Evolutionary conservation across 2,888 invertebrate species (phyloP).

Genomic region (Zygothrica quintamaculata): DNA sequence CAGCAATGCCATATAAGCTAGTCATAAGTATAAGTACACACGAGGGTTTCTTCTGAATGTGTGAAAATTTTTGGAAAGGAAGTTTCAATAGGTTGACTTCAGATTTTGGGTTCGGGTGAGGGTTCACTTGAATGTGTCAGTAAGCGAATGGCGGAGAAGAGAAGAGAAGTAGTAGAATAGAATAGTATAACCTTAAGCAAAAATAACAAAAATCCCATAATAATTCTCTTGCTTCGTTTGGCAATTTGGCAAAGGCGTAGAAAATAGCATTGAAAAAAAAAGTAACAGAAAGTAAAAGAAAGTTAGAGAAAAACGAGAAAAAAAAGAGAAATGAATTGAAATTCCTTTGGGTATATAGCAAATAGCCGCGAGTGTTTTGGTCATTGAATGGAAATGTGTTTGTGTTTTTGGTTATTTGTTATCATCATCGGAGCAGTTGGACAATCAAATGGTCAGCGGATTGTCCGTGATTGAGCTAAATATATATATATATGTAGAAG

Average conservation of each 20-base stretch:
- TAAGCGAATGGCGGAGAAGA: too few species aligned
- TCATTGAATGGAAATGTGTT: constrained; percentile 19
- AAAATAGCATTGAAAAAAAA: constrained; percentile 8
- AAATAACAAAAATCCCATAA: constrained; percentile 63
- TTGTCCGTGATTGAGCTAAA: constrained; percentile 35
- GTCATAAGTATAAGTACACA: constrained; percentile 63
- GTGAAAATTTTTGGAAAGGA: neutral
- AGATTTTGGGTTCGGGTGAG: constrained; percentile 19
- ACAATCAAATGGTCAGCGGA: constrained; percentile 49
- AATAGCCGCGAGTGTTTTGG: constrained; percentile 33
- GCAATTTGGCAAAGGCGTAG: constrained; percentile 56
- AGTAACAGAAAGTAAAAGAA: neutral
- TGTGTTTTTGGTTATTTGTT: neutral
- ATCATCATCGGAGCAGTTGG: constrained; percentile 18
- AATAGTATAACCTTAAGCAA: constrained; percentile 40
- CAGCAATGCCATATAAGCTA: constrained; percentile 74
- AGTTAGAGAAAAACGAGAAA: neutral
- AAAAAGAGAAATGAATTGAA: neutral
- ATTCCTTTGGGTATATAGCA: neutral
- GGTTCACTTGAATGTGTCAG: constrained; percentile 58
- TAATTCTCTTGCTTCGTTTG: constrained; percentile 82
- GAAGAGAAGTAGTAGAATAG: constrained; percentile 52
- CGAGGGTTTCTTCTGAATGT: constrained; percentile 19
- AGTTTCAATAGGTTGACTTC: neutral
- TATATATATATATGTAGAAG: too few species aligned